Evolutionary conservation across 2,113 vertebrate species (phyloP), one percentile per base, ranked within the genome.

Genomic region (Toxotes jaculatrix): DNA sequence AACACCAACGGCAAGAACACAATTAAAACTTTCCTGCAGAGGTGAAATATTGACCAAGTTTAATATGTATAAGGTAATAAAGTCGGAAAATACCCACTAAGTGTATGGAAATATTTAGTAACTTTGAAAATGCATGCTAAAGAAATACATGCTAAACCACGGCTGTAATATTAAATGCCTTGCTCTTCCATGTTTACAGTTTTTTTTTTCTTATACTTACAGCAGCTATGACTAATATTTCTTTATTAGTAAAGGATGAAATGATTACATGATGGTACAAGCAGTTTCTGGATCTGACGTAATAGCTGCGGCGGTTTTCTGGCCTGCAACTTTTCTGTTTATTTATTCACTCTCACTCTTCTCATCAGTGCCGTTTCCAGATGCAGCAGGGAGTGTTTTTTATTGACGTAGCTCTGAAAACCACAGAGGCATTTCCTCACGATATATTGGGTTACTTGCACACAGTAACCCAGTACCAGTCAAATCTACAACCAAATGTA

Each of bases 1-100:
- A 65, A 66, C 71, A 77, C 62, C 51, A 62, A 62, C 70, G 31
- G 66, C 67, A 27, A 34, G 43, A 42, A 45, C n/a, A 7, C 38
- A 51, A 40, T 42, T 53, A 14, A 77, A 82, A 61, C 3, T 1
- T 64, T 27, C 76, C 42, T 19, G 13, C 1, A 0, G 56, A 36
- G 4, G 21, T 65, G 34, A 77, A 60, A 62, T n/a, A 21, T 17
- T 43, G 34, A 49, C 38, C 5, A 36, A 21, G 6, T 77, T 11
- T 13, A 40, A 68, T 32, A 64, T 60, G 10, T 53, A 31, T n/a
- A n/a, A 11, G 17, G 17, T 13, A 40, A 74, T 65, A 10, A 56
- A 62, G 3, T 49, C 63, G 67, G 62, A 40, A 40, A 8, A 7
- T 36, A 40, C 4, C 38, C 38, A 40, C 7, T 40, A 43, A 79